phyloP scores from a whole-genome alignment of 2,113 vertebrate genomes.

The Loxodonta africana region DNA sequence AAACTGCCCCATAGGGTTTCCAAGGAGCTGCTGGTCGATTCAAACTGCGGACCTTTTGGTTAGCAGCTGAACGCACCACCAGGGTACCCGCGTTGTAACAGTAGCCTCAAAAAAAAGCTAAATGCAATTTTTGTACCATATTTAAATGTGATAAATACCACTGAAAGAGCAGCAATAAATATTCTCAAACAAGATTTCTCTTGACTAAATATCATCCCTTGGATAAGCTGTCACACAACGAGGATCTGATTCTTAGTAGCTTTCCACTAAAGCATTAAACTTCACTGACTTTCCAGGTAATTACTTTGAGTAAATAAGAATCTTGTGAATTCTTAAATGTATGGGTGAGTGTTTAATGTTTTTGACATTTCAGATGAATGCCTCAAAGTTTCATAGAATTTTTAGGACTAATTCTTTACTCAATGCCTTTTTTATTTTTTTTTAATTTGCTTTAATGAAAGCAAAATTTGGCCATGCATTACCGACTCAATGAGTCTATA shows the following conservation, averaged over 20 bases:
- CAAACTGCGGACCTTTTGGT: no score
- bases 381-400: background rate
- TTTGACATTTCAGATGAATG: slow-evolving; percentile 60
- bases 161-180: background rate
- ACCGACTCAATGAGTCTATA: background rate
- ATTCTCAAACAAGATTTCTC: background rate
- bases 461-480: background rate
- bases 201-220: slow-evolving; percentile 58
- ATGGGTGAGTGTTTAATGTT: background rate
- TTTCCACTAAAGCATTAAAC: slow-evolving; percentile 65
- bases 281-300: slow-evolving; percentile 72
- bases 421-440: background rate
- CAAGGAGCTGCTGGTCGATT: no score
- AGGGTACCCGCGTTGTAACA: background rate
- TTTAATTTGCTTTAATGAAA: background rate
- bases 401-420: background rate
- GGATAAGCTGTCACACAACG: slow-evolving; percentile 50
- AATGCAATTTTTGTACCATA: background rate
- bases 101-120: background rate
- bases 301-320: slow-evolving; percentile 34
- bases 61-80: no score
- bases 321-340: slow-evolving; percentile 2
- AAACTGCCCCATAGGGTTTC: no score
- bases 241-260: background rate
- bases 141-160: background rate